Evolutionary conservation across 2,113 vertebrate genomes (phyloP).

Genomic region (Ia io): DNA sequence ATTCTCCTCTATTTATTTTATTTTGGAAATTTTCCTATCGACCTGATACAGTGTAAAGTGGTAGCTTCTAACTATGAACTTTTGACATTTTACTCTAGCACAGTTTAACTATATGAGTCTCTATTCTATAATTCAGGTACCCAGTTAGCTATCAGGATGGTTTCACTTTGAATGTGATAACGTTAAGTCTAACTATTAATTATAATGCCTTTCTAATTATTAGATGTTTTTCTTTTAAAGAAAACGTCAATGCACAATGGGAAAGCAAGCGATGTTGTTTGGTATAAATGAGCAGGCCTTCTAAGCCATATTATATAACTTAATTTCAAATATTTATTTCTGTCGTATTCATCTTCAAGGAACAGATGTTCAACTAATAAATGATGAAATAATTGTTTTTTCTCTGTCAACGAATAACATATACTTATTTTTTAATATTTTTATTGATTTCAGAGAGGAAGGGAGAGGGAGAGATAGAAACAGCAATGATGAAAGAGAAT

Average conservation of each 20-base stretch:
- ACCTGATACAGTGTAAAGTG: neutral
- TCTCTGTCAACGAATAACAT: no score
- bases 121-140: neutral
- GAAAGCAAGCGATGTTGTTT: neutral
- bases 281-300: neutral
- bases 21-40: neutral
- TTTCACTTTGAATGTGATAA: neutral
- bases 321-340: constrained; percentile 3
- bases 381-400: no score
- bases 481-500: neutral
- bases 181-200: neutral
- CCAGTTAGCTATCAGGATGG: neutral
- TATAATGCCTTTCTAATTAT: neutral
- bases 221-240: neutral
- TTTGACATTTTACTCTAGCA: neutral
- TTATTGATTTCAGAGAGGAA: neutral
- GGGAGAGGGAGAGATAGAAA: neutral
- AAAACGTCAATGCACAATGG: neutral
- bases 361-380: no score
- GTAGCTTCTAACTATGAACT: neutral
- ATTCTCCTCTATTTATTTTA: neutral
- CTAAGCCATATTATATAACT: neutral
- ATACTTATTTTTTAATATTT: neutral
- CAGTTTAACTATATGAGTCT: neutral
- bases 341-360: neutral